Evolutionary conservation across 1,140 invertebrate species (phyloP), one percentile per base, ranked within the genome.

Genomic region (Sitophilus oryzae): DNA sequence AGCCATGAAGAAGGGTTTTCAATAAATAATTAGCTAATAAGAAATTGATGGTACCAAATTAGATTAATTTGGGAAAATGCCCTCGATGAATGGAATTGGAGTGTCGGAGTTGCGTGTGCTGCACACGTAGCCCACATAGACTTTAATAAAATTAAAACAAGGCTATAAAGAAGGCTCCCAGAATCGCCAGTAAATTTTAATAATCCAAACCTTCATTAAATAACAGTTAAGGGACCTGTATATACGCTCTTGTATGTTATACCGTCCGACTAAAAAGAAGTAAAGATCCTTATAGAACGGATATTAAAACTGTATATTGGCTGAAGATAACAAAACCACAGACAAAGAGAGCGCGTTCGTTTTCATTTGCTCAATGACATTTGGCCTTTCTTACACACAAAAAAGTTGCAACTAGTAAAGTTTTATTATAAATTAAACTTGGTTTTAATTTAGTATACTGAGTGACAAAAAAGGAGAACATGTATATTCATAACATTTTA

Each of bases 361-460:
- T 57, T 46, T 48, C 52, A 30, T 56, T 72, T 74, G 15, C 67
- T 75, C 49, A n/a, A 14, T 59, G 62, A 72, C 37, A 55, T 48
- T 55, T 54, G 45, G 44, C 46, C 46, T 55, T 48, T n/a, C n/a
- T n/a, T n/a, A n/a, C n/a, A n/a, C n/a, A n/a, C n/a, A n/a, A n/a
- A n/a, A n/a, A n/a, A n/a, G n/a, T n/a, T n/a, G n/a, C n/a, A n/a
- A n/a, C n/a, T n/a, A n/a, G n/a, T n/a, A n/a, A n/a, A n/a, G n/a
- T n/a, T n/a, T n/a, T n/a, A n/a, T n/a, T n/a, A n/a, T n/a, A n/a
- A n/a, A n/a, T n/a, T n/a, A n/a, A n/a, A n/a, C n/a, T n/a, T n/a
- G n/a, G n/a, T n/a, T n/a, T n/a, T n/a, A n/a, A n/a, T n/a, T n/a
- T n/a, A n/a, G n/a, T n/a, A n/a, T n/a, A n/a, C n/a, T n/a, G n/a